These are phyloP conservation scores for Neotoxoptera formosana DNA, from an alignment of 1,140 invertebrate species.

Conservation along the genomic window DNA sequence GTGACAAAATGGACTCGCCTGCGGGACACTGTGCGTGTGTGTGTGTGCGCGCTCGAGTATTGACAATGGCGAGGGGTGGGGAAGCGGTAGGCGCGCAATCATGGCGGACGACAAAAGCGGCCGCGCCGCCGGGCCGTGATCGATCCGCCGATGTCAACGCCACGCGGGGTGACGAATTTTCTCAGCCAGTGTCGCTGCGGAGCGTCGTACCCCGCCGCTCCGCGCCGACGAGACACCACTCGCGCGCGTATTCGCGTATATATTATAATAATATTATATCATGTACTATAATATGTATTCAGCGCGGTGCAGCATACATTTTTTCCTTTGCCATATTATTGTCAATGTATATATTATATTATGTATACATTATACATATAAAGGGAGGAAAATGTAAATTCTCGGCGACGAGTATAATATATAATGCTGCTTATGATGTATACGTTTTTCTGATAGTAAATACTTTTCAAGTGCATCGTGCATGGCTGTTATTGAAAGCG, in stretches of 20 bases:
- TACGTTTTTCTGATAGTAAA: neutral
- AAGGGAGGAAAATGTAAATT: neutral
- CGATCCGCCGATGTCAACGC: slow-evolving; percentile 50
- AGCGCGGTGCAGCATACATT: neutral
- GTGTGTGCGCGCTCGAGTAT: neutral
- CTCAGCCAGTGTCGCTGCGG: slow-evolving; percentile 4
- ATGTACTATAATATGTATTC: neutral
- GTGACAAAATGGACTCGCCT: slow-evolving; percentile 47
- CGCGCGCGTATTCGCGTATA: neutral
- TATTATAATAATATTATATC: neutral
- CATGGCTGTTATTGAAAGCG: neutral
- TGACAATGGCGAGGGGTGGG: neutral
- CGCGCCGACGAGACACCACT: neutral
- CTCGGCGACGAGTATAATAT: neutral
- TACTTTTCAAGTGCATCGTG: neutral
- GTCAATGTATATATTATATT: neutral
- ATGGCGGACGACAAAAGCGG: slow-evolving; percentile 52
- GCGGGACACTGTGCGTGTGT: neutral
- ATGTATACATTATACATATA: too few species aligned
- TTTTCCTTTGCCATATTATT: neutral
- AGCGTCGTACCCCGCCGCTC: neutral
- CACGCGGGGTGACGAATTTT: slow-evolving; percentile 51
- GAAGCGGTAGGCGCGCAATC: slow-evolving; percentile 8
- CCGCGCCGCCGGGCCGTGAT: slow-evolving; percentile 35
- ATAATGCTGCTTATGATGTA: neutral